Evolutionary conservation across 2,888 invertebrate species (phyloP).

Genomic region (Chymomyza caudatula): DNA sequence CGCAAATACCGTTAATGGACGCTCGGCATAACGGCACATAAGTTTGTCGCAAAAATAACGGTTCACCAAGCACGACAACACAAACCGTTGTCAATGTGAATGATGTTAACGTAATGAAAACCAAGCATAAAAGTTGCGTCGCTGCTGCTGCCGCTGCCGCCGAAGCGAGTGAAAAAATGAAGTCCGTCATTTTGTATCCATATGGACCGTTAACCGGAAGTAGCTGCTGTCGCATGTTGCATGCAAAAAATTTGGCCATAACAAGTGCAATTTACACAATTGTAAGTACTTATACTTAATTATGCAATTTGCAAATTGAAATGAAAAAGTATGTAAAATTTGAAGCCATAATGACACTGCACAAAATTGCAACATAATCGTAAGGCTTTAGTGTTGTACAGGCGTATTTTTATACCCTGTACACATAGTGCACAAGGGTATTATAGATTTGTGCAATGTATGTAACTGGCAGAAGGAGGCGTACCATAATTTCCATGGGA

Average conservation of each 20-base stretch:
- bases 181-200: conserved; percentile 80
- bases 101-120: conserved; percentile 71
- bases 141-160: conserved; percentile 48
- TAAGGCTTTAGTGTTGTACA: not conserved
- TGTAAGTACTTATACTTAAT: conserved; percentile 79
- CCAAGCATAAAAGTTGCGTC: conserved; percentile 62
- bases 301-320: not conserved
- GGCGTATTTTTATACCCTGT: no score
- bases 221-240: conserved; percentile 83
- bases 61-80: conserved; percentile 1
- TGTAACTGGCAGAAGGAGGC: no score
- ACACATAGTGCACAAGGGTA: no score
- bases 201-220: conserved; percentile 79
- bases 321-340: not conserved
- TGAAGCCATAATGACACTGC: not conserved
- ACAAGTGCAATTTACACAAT: conserved; percentile 86
- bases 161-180: conserved; percentile 77
- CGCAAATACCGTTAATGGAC: not conserved
- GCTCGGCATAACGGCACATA: not conserved
- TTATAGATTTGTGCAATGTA: no score
- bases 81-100: conserved; percentile 2
- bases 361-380: not conserved
- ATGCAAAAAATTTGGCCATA: conserved; percentile 86
- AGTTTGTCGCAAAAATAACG: not conserved
- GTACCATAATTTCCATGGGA: no score